These are phyloP conservation scores for Ashinkailepas kermadecensis DNA, from an alignment of 2,888 invertebrate species.

Conservation along the genomic window DNA sequence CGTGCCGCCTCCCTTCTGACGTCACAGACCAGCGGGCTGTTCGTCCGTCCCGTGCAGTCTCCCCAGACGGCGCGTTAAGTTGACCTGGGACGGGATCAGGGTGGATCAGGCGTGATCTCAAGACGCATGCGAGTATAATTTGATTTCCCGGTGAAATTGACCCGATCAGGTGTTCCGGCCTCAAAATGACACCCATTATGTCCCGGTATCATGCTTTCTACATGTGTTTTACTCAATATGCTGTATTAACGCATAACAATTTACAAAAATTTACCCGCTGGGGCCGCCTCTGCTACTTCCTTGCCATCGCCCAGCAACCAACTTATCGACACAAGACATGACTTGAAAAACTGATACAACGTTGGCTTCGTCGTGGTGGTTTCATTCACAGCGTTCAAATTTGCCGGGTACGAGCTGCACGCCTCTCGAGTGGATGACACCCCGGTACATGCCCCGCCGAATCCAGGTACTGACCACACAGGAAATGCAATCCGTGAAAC, in stretches of 20 bases:
- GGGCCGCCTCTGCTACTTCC: background rate
- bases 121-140: background rate
- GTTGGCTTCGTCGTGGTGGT: background rate
- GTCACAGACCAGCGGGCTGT: background rate
- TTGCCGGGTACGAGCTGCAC: background rate
- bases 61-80: constrained; percentile 10
- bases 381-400: background rate
- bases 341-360: background rate
- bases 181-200: background rate
- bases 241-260: background rate
- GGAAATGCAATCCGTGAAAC: too few relatives aligned
- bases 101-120: background rate
- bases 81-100: background rate
- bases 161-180: background rate
- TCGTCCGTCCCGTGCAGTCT: background rate
- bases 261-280: constrained; percentile 8
- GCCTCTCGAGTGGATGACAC: too few relatives aligned
- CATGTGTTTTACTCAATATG: background rate
- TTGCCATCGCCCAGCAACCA: background rate
- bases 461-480: too few relatives aligned
- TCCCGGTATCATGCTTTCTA: background rate
- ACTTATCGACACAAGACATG: background rate
- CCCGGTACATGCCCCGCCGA: too few relatives aligned
- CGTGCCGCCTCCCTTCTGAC: constrained; percentile 12
- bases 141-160: background rate